Evolutionary conservation across 2,113 vertebrate genomes (phyloP).

Genomic region (Paradoxurus hermaphroditus): DNA sequence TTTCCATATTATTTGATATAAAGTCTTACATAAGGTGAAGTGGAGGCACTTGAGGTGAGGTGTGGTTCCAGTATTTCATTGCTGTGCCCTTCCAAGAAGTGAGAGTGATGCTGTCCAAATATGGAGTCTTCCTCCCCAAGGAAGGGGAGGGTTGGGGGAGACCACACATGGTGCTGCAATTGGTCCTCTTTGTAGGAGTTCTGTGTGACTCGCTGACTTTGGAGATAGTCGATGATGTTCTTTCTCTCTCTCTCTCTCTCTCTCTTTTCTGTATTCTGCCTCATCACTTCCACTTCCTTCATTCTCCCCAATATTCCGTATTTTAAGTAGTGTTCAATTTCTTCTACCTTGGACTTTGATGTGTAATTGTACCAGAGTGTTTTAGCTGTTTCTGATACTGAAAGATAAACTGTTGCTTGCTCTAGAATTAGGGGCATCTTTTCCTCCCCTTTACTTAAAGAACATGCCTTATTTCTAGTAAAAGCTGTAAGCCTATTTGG

Average conservation of each 20-base stretch:
- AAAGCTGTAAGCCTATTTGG: not conserved
- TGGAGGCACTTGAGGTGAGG: not conserved
- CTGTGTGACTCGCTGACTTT: not conserved
- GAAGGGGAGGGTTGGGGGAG: not conserved
- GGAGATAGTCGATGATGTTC: no score
- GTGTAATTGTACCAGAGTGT: not conserved
- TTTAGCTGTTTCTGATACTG: not conserved
- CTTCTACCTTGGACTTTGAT: not conserved
- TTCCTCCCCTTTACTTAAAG: not conserved
- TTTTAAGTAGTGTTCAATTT: not conserved
- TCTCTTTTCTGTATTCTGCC: not conserved
- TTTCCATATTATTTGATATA: not conserved
- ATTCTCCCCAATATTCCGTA: not conserved
- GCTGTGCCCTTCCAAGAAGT: not conserved
- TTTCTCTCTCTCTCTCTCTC: accelerated
- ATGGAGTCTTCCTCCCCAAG: no score
- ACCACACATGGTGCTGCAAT: not conserved
- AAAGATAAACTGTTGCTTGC: not conserved
- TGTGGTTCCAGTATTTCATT: not conserved
- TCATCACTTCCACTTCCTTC: not conserved
- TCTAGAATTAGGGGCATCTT: not conserved
- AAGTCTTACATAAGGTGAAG: not conserved
- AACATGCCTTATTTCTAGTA: constrained; percentile 24
- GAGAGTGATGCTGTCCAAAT: not conserved
- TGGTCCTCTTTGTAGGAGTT: not conserved